These are phyloP conservation scores for Atta texana DNA, from an alignment of 1,140 invertebrate species.

Conservation along the genomic window DNA sequence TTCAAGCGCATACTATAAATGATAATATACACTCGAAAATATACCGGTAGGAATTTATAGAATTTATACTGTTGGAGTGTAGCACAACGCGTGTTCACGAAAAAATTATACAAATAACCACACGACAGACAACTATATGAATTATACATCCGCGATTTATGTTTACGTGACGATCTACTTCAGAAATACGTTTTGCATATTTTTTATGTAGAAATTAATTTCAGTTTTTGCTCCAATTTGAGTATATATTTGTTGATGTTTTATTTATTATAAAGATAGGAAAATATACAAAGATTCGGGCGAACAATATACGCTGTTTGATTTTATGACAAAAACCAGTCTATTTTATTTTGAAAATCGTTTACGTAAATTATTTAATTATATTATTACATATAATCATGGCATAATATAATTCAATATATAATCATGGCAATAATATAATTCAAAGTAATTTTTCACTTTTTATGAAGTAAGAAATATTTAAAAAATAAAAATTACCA, in stretches of 20 bases:
- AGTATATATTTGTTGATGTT: not conserved
- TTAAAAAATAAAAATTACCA: no score
- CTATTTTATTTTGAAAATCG: not conserved
- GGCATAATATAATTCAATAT: no score
- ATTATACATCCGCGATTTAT: not conserved
- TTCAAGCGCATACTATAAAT: not conserved
- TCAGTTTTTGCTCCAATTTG: conserved; percentile 62
- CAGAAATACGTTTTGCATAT: not conserved
- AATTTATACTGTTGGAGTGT: conserved; percentile 18
- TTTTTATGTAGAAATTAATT: conserved; percentile 64
- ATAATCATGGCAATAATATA: no score
- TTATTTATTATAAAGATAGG: not conserved
- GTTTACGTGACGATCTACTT: conserved; percentile 38
- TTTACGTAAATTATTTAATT: not conserved
- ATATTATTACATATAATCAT: no score
- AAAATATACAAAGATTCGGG: not conserved
- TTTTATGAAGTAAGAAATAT: no score
- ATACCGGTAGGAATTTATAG: conserved; percentile 22
- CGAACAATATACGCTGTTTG: not conserved
- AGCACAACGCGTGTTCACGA: not conserved
- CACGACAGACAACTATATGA: not conserved
- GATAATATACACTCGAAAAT: not conserved
- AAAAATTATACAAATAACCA: conserved; percentile 15
- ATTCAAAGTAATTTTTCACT: no score
- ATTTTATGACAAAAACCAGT: not conserved